Conservation (phyloP, 2,888 invertebrate species). For the Dicyrtoma fusca region DNA sequence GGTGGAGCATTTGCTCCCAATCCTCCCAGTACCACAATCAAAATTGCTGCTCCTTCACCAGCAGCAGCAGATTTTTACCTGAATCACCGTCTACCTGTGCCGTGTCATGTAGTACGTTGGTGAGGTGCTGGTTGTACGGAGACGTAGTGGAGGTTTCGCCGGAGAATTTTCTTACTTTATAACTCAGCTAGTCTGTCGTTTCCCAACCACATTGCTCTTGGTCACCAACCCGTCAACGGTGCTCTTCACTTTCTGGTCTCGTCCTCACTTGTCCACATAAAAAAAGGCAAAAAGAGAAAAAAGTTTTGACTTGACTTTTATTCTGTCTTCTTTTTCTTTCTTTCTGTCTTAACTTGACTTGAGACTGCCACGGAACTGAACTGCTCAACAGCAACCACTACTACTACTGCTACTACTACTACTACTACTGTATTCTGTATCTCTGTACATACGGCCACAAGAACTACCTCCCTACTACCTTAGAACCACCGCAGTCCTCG, state of each 20-base stretch:
- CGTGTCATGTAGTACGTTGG: no score
- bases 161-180: constrained; percentile 12
- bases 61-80: constrained; percentile 24
- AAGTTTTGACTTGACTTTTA: no score
- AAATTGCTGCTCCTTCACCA: constrained; percentile 17
- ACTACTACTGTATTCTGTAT: neutral
- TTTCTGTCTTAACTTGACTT: no score
- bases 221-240: constrained; percentile 28
- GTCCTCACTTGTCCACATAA: no score
- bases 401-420: neutral
- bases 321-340: no score
- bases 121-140: no score
- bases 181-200: constrained; percentile 9
- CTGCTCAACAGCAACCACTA: neutral
- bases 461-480: no score
- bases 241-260: constrained; percentile 6
- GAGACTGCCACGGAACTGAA: no score
- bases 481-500: no score
- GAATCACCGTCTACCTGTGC: neutral
- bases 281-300: no score
- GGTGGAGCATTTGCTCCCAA: constrained; percentile 54
- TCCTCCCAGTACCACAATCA: constrained; percentile 41
- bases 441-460: no score
- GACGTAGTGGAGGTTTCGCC: neutral
- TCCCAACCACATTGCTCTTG: constrained; percentile 39